These are phyloP conservation scores for Himalopsyche japonica DNA, from an alignment of 2,888 invertebrate genomes.

Conservation along the genomic window DNA sequence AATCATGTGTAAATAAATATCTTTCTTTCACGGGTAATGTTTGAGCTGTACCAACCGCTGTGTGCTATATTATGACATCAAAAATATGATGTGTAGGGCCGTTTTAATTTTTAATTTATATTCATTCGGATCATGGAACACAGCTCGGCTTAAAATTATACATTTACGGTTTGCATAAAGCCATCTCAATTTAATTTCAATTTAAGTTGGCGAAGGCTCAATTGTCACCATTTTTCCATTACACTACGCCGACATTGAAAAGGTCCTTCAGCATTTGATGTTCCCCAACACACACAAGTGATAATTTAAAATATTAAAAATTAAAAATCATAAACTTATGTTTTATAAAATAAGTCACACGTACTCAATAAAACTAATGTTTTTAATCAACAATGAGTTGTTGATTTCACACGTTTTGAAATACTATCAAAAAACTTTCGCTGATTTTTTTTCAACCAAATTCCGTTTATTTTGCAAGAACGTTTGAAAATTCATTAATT, in stretches of 20 bases:
- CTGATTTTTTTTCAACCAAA: too few relatives aligned
- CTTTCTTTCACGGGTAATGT: too few relatives aligned
- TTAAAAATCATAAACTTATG: too few relatives aligned
- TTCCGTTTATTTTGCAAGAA: too few relatives aligned
- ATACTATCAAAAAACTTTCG: too few relatives aligned
- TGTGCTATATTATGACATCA: too few relatives aligned
- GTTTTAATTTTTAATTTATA: neutral
- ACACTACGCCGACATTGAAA: neutral
- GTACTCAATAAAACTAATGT: neutral
- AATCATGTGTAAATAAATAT: too few relatives aligned
- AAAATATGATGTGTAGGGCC: neutral
- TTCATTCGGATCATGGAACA: neutral
- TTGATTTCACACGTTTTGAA: neutral
- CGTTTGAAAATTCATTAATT: too few relatives aligned
- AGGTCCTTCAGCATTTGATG: neutral
- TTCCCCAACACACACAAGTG: too few relatives aligned
- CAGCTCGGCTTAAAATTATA: neutral
- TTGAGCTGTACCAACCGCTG: too few relatives aligned
- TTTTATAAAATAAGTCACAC: neutral
- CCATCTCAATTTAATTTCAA: neutral
- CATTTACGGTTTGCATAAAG: neutral
- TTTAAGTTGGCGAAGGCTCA: neutral
- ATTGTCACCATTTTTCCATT: constrained; percentile 3
- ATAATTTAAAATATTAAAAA: too few relatives aligned
- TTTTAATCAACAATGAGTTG: neutral